phyloP scores from a whole-genome alignment of 2,888 invertebrate genomes.

The Chloroclystis v-ata region DNA sequence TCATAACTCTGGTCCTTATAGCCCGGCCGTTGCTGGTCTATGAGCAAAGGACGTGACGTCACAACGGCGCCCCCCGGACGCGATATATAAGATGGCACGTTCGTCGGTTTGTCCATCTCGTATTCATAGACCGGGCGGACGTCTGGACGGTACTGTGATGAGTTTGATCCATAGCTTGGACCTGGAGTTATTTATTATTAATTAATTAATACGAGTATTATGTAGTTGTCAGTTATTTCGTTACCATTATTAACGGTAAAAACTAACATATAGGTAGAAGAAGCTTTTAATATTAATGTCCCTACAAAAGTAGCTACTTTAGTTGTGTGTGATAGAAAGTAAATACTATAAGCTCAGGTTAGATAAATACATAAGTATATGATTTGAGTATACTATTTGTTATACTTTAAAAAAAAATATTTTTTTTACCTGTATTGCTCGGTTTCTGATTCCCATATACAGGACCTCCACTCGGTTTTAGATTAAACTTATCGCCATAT shows the following conservation, averaged over 20 bases:
- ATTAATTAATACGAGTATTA: too few relatives aligned
- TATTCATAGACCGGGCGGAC: conserved; percentile 65
- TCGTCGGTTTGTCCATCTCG: conserved; percentile 50
- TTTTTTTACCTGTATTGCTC: conserved; percentile 14
- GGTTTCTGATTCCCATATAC: conserved; percentile 17
- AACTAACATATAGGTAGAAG: too few relatives aligned
- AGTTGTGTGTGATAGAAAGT: too few relatives aligned
- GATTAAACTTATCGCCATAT: conserved; percentile 7
- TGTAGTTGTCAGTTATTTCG: too few relatives aligned
- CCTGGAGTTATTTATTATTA: too few relatives aligned
- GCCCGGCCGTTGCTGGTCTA: conserved; percentile 47
- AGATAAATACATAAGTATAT: too few relatives aligned
- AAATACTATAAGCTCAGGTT: too few relatives aligned
- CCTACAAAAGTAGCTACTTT: too few relatives aligned
- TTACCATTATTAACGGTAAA: too few relatives aligned
- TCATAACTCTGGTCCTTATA: conserved; percentile 50
- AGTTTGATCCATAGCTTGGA: conserved; percentile 22
- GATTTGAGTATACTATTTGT: too few relatives aligned
- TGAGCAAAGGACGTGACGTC: conserved; percentile 57
- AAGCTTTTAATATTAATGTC: too few relatives aligned
- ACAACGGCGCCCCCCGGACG: conserved; percentile 55
- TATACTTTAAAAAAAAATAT: too few relatives aligned
- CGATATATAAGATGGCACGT: conserved; percentile 54
- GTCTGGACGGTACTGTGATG: conserved; percentile 29
- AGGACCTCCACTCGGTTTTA: conserved; percentile 12